phyloP scores from a whole-genome alignment of 2,113 vertebrate genomes.

The Talpa occidentalis region DNA sequence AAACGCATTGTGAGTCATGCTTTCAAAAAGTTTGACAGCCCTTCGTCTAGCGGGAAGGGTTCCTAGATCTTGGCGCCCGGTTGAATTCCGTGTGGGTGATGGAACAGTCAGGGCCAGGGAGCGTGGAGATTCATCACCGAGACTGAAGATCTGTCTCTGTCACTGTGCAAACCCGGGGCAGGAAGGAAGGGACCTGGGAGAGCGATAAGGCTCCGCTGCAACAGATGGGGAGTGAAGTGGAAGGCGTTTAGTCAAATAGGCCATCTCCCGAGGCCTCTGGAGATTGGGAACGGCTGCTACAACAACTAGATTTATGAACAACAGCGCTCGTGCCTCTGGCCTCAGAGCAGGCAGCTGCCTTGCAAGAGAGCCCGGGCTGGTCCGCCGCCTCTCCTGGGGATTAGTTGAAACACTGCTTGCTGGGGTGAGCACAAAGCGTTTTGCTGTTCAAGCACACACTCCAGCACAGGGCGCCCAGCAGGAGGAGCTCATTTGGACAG shows the following conservation, averaged over 20 bases:
- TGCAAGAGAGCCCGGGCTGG: background rate
- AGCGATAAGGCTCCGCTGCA: rapidly evolving
- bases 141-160: background rate
- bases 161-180: background rate
- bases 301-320: background rate
- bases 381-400: background rate
- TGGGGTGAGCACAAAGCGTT: background rate
- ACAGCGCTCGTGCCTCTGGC: background rate
- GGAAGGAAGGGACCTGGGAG: background rate
- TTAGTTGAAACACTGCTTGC: background rate
- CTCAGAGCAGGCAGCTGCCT: background rate
- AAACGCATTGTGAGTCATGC: background rate
- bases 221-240: constrained; percentile 48
- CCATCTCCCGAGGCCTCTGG: background rate
- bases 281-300: background rate
- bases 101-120: background rate
- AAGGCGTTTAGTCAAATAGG: constrained; percentile 49
- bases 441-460: background rate
- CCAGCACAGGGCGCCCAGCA: rapidly evolving
- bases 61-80: background rate
- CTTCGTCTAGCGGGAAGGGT: background rate
- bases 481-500: background rate
- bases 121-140: background rate
- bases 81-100: background rate
- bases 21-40: background rate